Base-by-base conservation (phyloP, 2,888 invertebrate species). In the Periphyllus acericola region DNA sequence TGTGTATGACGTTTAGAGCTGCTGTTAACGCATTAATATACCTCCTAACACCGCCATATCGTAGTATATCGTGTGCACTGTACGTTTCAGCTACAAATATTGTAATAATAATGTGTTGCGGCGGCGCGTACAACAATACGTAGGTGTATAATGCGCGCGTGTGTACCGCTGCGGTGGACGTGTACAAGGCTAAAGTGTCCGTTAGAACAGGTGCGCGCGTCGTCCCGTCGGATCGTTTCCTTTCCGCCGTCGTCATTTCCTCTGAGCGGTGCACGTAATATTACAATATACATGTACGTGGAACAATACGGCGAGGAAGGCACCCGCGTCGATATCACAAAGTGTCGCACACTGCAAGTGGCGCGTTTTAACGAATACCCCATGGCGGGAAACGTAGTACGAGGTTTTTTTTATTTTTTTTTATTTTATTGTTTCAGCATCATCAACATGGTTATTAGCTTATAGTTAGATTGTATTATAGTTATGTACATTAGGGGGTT, bases 191-290 rank as follows among this genome's bases (percentile, higher is more conserved):
- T 78, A 68, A 80, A 86, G 86, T 79, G 86, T 86, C 86, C 86
- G 86, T 86, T 86, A 86, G 78, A 79, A 86, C 86, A 86, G 86
- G 86, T 86, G 86, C 11, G 21, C 46, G 46, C 46, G 46, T 46
- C 46, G 86, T 86, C 86, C 72, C 86, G 36, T 86, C 86, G 71
- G 86, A 72, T 80, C 79, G 86, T 86, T 86, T 79, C 86, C 79
- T 86, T 86, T 86, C 86, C 72, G 85, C 79, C 72, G 85, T 71
- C 79, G 86, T 86, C 86, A 86, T 80, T 86, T 86, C 86, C 86
- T 86, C 71, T n/a, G n/a, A n/a, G n/a, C 17, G 76, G 36, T 32
- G 32, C 32, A 29, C 14, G 9, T 46, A 17, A n/a, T 76, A 55
- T 36, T 34, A 8, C 5, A 34, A 21, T 19, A 3, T 4, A 17